Base-by-base conservation (phyloP, 1,140 invertebrate species). In the Lanistes nyassanus region DNA sequence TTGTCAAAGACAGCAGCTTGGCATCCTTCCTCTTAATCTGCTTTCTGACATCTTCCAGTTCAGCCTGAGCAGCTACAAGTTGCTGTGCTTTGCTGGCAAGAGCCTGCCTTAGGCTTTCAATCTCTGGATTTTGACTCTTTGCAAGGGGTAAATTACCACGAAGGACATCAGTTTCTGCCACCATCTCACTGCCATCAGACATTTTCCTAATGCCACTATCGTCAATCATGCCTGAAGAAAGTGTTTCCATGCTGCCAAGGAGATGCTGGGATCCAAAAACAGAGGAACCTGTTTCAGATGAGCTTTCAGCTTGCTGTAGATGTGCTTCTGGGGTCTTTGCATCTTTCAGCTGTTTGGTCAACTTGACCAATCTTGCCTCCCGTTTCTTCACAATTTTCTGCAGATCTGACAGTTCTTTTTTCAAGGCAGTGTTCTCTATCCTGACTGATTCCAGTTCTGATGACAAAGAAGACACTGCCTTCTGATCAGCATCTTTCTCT, bases 361-460 rank as follows among this genome's bases (percentile, higher is more conserved):
- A 29, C 23, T 62, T 67, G 23, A 56, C 47, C 62, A 78, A 62
- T 71, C 66, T 76, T 0, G 79, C 79, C 62, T 81, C 79, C 71
- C 77, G 77, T 66, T 79, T 81, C 65, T 77, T 79, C 39, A 81
- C 3, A 37, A 70, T 76, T 58, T 81, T 78, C 51, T 81, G 73
- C 9, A 79, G 65, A 34, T 75, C 65, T 47, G 68, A n/a, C 26
- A 81, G 70, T 74, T 85, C 79, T 26, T 74, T 21, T 58, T 67
- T 69, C 42, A 75, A 16, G 0, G 37, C n/a, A 23, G 36, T 55
- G 47, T 74, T 16, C 31, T 78, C 73, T 69, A 37, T 69, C 55
- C 71, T 70, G 19, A 53, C 60, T 5, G 34, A 42, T 29, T 82
- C 76, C 11, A 82, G 60, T 53, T 79, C 76, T 29, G 58, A 42